These are phyloP conservation scores for Trissolcus basalis DNA, from an alignment of 1,140 invertebrate species.

Conservation along the genomic window DNA sequence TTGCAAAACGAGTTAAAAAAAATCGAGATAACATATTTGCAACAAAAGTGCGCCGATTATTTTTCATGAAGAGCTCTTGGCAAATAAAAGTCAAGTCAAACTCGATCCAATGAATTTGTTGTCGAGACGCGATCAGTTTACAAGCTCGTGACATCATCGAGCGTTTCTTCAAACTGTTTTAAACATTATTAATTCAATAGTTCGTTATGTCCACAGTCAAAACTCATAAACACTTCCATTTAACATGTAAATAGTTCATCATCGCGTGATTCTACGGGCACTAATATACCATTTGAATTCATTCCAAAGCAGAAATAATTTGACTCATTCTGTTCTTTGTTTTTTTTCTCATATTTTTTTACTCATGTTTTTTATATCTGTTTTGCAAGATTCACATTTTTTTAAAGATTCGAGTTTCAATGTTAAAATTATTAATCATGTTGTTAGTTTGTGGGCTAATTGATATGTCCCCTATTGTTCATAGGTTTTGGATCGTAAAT, in stretches of 20 bases:
- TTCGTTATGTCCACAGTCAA: slow-evolving; percentile 6
- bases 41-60: no score
- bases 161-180: slow-evolving; percentile 19
- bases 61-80: background rate
- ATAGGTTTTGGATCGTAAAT: background rate
- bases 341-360: no score
- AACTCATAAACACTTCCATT: slow-evolving; percentile 18
- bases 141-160: slow-evolving; percentile 29
- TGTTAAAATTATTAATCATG: no score
- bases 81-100: slow-evolving; percentile 14
- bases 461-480: background rate
- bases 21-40: background rate
- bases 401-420: no score
- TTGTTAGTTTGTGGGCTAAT: no score
- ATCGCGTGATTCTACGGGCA: background rate
- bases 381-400: no score
- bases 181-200: slow-evolving; percentile 17
- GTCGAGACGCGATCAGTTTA: slow-evolving; percentile 26
- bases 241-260: slow-evolving; percentile 13
- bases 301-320: background rate
- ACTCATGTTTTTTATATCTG: no score
- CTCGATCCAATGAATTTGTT: slow-evolving; percentile 24
- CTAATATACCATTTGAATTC: slow-evolving; percentile 9
- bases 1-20: no score
- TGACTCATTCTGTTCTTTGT: no score